These are phyloP conservation scores for Tenrec ecaudatus DNA, from an alignment of 2,113 vertebrate genomes.

Conservation along the genomic window DNA sequence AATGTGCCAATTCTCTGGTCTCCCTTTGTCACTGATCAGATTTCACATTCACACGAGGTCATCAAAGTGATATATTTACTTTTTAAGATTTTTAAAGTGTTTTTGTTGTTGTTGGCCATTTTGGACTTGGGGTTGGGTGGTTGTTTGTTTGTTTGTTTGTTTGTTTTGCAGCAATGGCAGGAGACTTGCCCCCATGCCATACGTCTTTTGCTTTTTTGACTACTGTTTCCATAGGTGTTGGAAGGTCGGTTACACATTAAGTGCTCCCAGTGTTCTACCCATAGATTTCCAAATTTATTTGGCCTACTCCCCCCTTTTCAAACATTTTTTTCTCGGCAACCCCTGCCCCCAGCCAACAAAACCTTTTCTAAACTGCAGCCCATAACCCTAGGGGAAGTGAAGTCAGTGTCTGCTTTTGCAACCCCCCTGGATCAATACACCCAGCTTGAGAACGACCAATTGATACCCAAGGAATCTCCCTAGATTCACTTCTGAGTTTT, in stretches of 20 bases:
- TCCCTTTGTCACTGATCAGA: not conserved
- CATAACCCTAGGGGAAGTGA: no score
- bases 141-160: no score
- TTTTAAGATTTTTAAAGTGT: not conserved
- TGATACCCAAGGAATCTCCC: not conserved
- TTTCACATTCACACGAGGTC: not conserved
- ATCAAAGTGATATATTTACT: not conserved
- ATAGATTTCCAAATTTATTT: no score
- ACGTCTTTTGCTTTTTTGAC: not conserved
- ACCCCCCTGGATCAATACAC: no score
- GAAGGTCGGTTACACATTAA: not conserved
- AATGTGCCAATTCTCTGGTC: not conserved
- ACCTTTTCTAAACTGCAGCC: no score
- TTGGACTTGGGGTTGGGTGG: no score
- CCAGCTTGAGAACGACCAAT: not conserved
- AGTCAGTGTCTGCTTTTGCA: no score
- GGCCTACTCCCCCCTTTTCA: no score
- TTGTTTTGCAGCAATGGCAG: not conserved
- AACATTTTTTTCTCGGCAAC: no score
- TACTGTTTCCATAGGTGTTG: not conserved
- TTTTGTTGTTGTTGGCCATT: not conserved
- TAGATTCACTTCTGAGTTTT: no score
- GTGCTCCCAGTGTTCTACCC: not conserved
- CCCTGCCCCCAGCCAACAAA: no score
- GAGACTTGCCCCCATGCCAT: not conserved